phyloP scores from a whole-genome alignment of 64 coral and sea anemone species.

The Stichodactyla mertensii region DNA sequence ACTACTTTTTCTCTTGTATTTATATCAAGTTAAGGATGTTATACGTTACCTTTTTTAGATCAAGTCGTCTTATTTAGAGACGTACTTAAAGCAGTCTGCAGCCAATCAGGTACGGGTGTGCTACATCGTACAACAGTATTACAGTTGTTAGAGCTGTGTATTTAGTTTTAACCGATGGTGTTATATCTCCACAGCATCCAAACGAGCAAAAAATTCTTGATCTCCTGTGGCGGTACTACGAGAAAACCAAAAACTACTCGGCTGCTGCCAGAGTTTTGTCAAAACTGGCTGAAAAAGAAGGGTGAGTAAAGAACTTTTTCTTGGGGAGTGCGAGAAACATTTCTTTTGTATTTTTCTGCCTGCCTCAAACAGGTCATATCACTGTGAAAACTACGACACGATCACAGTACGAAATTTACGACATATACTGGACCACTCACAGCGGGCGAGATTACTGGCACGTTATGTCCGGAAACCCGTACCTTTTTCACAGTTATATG shows the following conservation, averaged over 20 bases:
- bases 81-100: constrained; percentile 51
- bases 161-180: neutral
- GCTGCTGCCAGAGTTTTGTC: constrained; percentile 86
- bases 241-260: constrained; percentile 94
- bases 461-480: no score
- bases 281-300: constrained; percentile 93
- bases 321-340: no score
- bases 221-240: constrained; percentile 89
- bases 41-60: constrained; percentile 34
- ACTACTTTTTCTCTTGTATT: no score
- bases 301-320: constrained; percentile 31
- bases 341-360: no score
- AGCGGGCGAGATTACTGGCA: no score
- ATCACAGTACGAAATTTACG: no score
- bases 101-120: neutral
- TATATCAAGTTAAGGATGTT: neutral
- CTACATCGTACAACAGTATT: neutral
- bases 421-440: no score
- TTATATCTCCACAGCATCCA: constrained; percentile 24
- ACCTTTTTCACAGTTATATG: no score
- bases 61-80: constrained; percentile 69
- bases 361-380: no score
- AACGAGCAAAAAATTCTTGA: constrained; percentile 83
- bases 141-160: neutral
- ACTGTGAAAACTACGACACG: no score